Conservation (phyloP, 1,140 invertebrate genomes). For the Cephus cinctus region DNA sequence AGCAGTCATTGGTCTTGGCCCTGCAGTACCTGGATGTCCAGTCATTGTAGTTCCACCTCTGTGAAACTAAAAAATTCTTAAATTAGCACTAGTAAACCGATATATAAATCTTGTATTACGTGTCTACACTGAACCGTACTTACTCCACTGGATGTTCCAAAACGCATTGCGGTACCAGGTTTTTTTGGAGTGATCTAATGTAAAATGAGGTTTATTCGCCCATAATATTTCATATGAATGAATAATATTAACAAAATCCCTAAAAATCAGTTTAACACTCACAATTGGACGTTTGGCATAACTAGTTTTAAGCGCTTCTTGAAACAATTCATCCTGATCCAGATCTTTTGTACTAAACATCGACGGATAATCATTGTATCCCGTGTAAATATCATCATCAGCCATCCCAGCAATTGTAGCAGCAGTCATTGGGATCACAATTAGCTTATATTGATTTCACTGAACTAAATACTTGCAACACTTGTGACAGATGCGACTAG, state of each 20-base stretch:
- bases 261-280: constrained; percentile 25
- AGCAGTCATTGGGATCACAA: too few species aligned
- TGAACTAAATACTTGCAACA: too few species aligned
- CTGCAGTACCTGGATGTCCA: constrained; percentile 36
- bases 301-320: constrained; percentile 63
- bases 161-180: constrained; percentile 53
- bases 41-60: constrained; percentile 32
- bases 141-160: constrained; percentile 58
- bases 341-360: constrained; percentile 66
- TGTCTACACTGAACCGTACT: constrained; percentile 20
- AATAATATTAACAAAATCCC: constrained; percentile 7
- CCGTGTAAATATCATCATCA: constrained; percentile 69
- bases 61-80: constrained; percentile 37
- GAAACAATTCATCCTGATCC: constrained; percentile 66
- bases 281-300: constrained; percentile 62
- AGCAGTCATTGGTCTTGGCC: constrained; percentile 86
- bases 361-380: constrained; percentile 69
- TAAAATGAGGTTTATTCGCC: constrained; percentile 7
- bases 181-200: constrained; percentile 47
- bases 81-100: neutral
- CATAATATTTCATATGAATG: constrained; percentile 7
- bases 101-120: neutral
- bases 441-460: too few species aligned
- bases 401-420: too few species aligned
- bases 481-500: too few species aligned